These are phyloP conservation scores for Philaenus spumarius DNA, from an alignment of 1,140 invertebrate species.

Conservation along the genomic window DNA sequence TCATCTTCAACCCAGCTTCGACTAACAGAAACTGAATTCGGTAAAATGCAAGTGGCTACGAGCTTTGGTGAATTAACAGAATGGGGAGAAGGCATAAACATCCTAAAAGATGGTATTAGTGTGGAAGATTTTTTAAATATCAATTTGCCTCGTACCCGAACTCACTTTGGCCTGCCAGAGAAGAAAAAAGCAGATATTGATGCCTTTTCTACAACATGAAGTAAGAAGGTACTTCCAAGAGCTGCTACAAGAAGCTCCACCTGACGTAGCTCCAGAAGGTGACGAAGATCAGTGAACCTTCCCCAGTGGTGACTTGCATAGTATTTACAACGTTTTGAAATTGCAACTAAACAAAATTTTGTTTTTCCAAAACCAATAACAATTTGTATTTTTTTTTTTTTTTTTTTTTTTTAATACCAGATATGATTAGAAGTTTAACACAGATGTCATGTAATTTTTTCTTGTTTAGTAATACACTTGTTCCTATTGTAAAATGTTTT, in stretches of 20 bases:
- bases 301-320: background rate
- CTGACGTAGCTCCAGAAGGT: background rate
- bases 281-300: conserved; percentile 1
- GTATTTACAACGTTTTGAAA: background rate
- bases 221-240: background rate
- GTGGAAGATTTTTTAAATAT: background rate
- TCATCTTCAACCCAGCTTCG: background rate
- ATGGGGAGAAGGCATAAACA: background rate
- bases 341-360: background rate
- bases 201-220: background rate
- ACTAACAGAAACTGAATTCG: background rate
- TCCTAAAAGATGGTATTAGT: background rate
- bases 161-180: background rate
- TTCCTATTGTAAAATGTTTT: conserved; percentile 1
- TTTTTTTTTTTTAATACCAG: too few relatives aligned
- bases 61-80: background rate
- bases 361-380: too few relatives aligned
- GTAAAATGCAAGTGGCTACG: background rate
- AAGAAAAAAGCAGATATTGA: conserved; percentile 2
- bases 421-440: too few relatives aligned
- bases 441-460: background rate
- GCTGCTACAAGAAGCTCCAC: background rate
- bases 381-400: too few relatives aligned
- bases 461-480: background rate
- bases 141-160: background rate